phyloP scores from a whole-genome alignment of 2,113 vertebrate genomes.

The Orycteropus afer region DNA sequence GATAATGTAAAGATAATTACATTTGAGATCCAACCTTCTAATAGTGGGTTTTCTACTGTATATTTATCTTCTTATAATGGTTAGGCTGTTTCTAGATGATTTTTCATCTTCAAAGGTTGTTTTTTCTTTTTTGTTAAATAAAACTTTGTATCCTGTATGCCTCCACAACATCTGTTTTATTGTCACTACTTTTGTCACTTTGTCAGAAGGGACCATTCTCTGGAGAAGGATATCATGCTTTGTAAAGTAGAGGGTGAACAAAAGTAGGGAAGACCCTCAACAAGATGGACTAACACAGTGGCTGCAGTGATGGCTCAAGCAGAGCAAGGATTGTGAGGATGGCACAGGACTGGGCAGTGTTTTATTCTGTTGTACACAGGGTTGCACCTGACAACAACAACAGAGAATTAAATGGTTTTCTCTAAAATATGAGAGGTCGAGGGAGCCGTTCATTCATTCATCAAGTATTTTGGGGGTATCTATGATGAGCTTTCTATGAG shows the following conservation, averaged over 20 bases:
- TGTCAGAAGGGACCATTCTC: too few relatives aligned
- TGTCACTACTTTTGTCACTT: too few relatives aligned
- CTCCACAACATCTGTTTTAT: not conserved
- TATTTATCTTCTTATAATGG: not conserved
- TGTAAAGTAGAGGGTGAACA: too few relatives aligned
- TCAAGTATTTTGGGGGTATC: not conserved
- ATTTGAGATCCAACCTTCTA: not conserved
- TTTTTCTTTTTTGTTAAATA: not conserved
- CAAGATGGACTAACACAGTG: too few relatives aligned
- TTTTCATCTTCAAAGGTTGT: slow-evolving; percentile 30
- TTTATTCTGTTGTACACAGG: too few relatives aligned
- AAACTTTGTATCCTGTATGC: not conserved
- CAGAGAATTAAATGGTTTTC: not conserved
- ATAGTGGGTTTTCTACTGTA: not conserved
- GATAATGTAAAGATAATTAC: not conserved
- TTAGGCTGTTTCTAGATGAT: slow-evolving; percentile 10
- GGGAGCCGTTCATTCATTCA: not conserved
- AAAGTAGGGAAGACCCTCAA: too few relatives aligned
- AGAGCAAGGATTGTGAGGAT: too few relatives aligned
- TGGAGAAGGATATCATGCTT: too few relatives aligned
- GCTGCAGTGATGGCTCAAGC: too few relatives aligned
- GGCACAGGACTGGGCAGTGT: too few relatives aligned
- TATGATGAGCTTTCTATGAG: not conserved
- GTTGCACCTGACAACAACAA: too few relatives aligned
- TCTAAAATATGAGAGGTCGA: not conserved